Base-by-base conservation (phyloP, 35 echinoderm and acorn worm genomes). In the Apostichopus japonicus region DNA sequence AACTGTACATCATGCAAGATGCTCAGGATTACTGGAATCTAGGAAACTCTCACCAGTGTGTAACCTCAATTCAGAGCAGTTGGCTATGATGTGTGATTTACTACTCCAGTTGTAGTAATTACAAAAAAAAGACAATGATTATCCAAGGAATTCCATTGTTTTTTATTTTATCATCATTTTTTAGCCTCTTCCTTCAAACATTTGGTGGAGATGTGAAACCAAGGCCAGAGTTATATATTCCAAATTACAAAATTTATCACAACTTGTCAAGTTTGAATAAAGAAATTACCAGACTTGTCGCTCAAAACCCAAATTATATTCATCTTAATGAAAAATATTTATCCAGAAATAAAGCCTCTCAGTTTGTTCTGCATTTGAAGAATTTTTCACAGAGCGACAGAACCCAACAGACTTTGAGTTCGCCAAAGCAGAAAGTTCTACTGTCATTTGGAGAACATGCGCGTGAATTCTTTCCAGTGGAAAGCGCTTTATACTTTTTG, bases 371-470 rank as follows among this genome's bases (percentile, higher is more conserved):
- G 0, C 90, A 94, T 51, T 62, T 98, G 75, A 94, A 94, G 24
- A 98, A 98, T 89, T 98, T 96, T 72, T 94, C 97, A 19, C 93
- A 94, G 56, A 83, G 83, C 72, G 90, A 77, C 33, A 96, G 78
- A 71, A 79, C 91, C 4, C 61, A 65, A 16, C 83, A 87, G n/a
- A 79, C 54, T 17, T 79, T 94, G 23, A 92, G 90, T 52, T 76
- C 87, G 15, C 67, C 91, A 7, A 98, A 98, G 77, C 93, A 95
- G 56, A 95, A 92, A 82, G 91, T 98, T n/a, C 77, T 98, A 16
- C 88, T 98, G 7, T 98, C 97, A 0, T 98, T 87, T 77, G 97
- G 97, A 33, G 97, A 98, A 84, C 97, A 98, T 91, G 97, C 97
- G 7, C 77, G 97, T 53, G 97, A 98, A 84, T 98, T 98, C 65